phyloP scores from a whole-genome alignment of 1,140 invertebrate species.

The Nixonia krombeini region DNA sequence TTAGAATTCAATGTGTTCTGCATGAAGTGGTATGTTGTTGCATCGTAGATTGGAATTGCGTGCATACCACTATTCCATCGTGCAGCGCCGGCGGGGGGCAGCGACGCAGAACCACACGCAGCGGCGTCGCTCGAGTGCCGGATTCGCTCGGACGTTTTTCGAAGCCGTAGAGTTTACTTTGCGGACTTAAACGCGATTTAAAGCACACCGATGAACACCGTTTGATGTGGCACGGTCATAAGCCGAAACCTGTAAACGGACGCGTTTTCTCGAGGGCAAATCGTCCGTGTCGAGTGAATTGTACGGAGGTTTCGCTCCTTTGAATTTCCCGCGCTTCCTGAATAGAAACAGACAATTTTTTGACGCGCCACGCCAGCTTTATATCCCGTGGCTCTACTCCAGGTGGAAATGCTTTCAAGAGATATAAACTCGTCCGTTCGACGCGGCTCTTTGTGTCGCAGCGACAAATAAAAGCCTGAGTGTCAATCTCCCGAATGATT shows the following conservation, averaged over 20 bases:
- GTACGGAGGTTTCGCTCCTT: too few relatives aligned
- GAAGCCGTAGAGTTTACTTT: conserved; percentile 60
- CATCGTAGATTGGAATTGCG: conserved; percentile 8
- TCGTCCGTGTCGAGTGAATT: too few relatives aligned
- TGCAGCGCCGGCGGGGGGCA: too few relatives aligned
- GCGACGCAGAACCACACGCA: conserved; percentile 50
- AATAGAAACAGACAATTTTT: background rate
- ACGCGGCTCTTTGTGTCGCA: background rate
- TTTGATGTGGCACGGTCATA: conserved; percentile 2
- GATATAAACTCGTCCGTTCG: background rate
- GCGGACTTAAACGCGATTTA: conserved; percentile 46
- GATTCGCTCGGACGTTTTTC: conserved; percentile 45
- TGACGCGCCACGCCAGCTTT: background rate
- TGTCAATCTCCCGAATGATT: conserved; percentile 8
- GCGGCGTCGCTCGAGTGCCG: conserved; percentile 41
- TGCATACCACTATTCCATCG: conserved; percentile 6
- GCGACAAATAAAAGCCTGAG: conserved; percentile 1
- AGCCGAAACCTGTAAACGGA: too few relatives aligned
- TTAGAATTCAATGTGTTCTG: conserved; percentile 29
- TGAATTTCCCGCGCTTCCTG: too few relatives aligned
- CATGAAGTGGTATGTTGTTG: conserved; percentile 23
- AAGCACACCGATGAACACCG: conserved; percentile 24
- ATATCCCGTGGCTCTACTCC: background rate
- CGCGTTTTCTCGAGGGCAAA: background rate
- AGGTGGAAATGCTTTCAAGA: background rate